Base-by-base conservation (phyloP, 2,888 invertebrate genomes). In the Uloborus plumipes region DNA sequence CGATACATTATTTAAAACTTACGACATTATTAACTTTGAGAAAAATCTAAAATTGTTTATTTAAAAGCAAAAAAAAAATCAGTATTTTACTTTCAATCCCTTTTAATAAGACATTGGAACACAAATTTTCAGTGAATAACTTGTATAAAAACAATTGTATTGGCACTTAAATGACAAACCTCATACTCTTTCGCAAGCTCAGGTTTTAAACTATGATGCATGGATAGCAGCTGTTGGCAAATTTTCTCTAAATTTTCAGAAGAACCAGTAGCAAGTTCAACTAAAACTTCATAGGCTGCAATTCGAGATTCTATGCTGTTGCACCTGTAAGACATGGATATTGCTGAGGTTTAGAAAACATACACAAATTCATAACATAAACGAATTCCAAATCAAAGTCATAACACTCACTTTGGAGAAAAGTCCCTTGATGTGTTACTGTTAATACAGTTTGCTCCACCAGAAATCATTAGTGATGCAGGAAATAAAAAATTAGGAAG, bases 401-500 rank as follows among this genome's bases (percentile, higher is more conserved):
- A 16, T 50, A 50, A 16, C 20, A 69, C 84, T 67, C 58, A 86
- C 86, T 84, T 84, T 50, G 85, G 75, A 53, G 76, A 58, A 62
- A 75, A 78, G 51, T 78, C 75, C 58, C 62, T 61, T 7, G 70
- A 69, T 20, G 50, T 55, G n/a, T 47, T 88, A 86, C 85, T 88
- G 51, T 66, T 77, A 11, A 69, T 67, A 22, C 86, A 85, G n/a
- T 88, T 87, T 86, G 86, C 87, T 14, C 85, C 86, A 26, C 86
- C 85, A 22, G 82, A 84, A 61, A 89, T 89, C 26, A 89, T 86
- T 69, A 89, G 88, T 47, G 90, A 89, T 13, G 90, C 90, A 26
- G 90, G 90, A 85, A 90, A 91, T 80, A 90, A 87, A 87, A 90
- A 90, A 80, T 89, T 88, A 85, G 88, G 87, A 15, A 90, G 87